Conservation (phyloP, 2,888 invertebrate species). For the Cheilosia urbana region DNA sequence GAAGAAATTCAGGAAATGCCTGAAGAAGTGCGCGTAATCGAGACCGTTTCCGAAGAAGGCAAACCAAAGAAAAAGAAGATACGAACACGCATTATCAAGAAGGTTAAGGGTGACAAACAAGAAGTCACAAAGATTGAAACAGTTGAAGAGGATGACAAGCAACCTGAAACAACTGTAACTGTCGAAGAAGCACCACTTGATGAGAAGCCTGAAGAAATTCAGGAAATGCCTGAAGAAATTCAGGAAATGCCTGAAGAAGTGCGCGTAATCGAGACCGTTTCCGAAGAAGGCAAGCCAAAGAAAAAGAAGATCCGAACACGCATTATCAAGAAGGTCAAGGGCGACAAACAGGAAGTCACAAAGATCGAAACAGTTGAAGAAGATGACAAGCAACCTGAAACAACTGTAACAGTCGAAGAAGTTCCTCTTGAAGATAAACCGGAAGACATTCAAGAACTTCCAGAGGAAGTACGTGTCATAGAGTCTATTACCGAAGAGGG, state of each 20-base stretch:
- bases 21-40: constrained; percentile 35
- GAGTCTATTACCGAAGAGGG: constrained; percentile 33
- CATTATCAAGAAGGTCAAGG: constrained; percentile 52
- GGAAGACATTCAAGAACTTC: constrained; percentile 24
- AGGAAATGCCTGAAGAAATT: constrained; percentile 35
- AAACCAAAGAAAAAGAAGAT: constrained; percentile 47
- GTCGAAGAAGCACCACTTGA: constrained; percentile 44
- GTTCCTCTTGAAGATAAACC: constrained; percentile 44
- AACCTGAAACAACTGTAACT: constrained; percentile 46
- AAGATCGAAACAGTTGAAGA: constrained; percentile 56
- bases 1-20: constrained; percentile 34
- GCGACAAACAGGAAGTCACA: constrained; percentile 57
- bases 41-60: constrained; percentile 29
- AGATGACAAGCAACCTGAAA: constrained; percentile 52
- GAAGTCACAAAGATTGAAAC: constrained; percentile 60
- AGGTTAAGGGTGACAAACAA: constrained; percentile 47
- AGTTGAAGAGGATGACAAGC: constrained; percentile 48
- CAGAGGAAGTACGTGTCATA: constrained; percentile 32
- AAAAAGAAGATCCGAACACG: constrained; percentile 52
- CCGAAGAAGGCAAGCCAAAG: constrained; percentile 49
- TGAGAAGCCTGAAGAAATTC: constrained; percentile 32
- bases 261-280: constrained; percentile 6
- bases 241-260: constrained; percentile 43
- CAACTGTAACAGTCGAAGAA: constrained; percentile 51
- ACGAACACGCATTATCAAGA: constrained; percentile 44